Percentiles rank a stretch among this genome's conserved stretches.
phyloP scores from a whole-genome alignment of 2,888 invertebrate species.

The Ormia ochracea region DNA sequence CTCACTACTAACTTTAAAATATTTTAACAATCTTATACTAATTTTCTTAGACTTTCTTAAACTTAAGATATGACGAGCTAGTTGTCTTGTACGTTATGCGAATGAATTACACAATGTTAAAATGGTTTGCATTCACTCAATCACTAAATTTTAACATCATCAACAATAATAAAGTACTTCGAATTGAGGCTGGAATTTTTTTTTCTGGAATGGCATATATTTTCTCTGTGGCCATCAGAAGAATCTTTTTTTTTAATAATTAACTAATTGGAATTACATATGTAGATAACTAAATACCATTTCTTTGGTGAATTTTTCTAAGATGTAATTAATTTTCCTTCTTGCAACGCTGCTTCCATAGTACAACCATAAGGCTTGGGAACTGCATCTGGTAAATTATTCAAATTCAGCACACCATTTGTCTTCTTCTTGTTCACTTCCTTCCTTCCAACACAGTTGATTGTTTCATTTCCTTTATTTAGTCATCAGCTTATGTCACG shows the following conservation, averaged over 20 bases:
- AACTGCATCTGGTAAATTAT: not conserved
- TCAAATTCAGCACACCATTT: not conserved
- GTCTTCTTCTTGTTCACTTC: conserved; percentile 52
- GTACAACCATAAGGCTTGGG: not conserved
- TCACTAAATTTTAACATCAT: conserved; percentile 40
- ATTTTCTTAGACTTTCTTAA: conserved; percentile 18
- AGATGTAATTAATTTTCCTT: too few species aligned
- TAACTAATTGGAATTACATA: too few species aligned
- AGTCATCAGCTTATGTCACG: conserved; percentile 23
- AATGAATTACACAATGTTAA: conserved; percentile 36
- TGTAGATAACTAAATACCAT: too few species aligned
- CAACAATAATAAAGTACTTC: too few species aligned
- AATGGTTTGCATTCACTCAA: conserved; percentile 38
- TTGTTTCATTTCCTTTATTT: conserved; percentile 56
- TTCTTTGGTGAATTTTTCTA: too few species aligned
- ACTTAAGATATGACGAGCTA: conserved; percentile 51
- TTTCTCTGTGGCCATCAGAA: too few species aligned
- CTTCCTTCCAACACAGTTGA: conserved; percentile 56
- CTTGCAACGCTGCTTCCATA: not conserved
- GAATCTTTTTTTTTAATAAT: too few species aligned
- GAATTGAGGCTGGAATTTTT: too few species aligned
- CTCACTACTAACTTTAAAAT: conserved; percentile 6
- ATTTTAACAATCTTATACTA: conserved; percentile 1
- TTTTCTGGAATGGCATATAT: too few species aligned
- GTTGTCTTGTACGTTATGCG: conserved; percentile 22